These are phyloP conservation scores for Ceyx melanurus DNA, from an alignment of 2,113 vertebrate genomes.

Conservation along the genomic window DNA sequence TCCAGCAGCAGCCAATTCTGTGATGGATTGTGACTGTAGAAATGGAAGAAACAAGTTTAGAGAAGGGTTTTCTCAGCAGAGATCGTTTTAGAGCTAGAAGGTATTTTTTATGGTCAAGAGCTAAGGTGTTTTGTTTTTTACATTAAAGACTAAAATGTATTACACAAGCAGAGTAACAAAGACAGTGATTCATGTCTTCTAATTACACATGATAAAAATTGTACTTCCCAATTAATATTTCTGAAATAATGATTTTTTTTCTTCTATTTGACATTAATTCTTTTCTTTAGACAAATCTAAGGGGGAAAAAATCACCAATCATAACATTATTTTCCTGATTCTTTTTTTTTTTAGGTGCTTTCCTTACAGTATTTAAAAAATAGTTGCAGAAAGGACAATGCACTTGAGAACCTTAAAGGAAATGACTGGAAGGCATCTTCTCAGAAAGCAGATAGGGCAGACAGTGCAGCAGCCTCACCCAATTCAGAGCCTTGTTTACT, in stretches of 20 bases:
- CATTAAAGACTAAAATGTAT: neutral
- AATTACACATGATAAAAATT: neutral
- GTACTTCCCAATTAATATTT: neutral
- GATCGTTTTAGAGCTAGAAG: neutral
- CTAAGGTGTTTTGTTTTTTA: neutral
- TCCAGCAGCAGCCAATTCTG: neutral
- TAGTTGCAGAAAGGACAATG: neutral
- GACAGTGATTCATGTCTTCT: neutral
- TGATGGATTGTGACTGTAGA: neutral
- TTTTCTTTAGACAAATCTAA: neutral
- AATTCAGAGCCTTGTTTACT: neutral
- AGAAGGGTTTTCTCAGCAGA: neutral
- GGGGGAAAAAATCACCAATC: neutral
- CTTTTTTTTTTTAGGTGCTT: neutral
- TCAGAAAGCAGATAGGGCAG: neutral
- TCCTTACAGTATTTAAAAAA: neutral
- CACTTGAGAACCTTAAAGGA: neutral
- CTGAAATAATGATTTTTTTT: neutral
- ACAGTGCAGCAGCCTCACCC: neutral
- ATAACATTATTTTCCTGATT: neutral
- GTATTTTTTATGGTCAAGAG: neutral
- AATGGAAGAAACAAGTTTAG: neutral
- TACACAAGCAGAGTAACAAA: neutral
- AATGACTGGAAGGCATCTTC: neutral
- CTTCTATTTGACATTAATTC: neutral